Base-by-base conservation (phyloP, 2,888 invertebrate genomes). In the Noctuana brunneofusca region DNA sequence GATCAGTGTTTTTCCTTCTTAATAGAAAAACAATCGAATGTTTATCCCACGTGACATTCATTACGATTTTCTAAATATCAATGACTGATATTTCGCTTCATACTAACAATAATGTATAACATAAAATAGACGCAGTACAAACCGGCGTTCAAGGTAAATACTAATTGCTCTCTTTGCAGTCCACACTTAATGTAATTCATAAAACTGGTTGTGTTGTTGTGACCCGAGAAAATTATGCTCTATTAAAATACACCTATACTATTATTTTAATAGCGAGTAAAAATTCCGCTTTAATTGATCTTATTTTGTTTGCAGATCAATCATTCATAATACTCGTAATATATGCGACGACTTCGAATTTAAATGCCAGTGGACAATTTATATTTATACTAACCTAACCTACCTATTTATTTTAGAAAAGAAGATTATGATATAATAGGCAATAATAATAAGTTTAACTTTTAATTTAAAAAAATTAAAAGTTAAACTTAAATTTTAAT, bases 151-250 rank as follows among this genome's bases (percentile, higher is more conserved):
- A 88, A 88, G 88, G 87, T 71, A 77, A 86, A 71, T 73, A 70
- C 76, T 87, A 86, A 87, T 88, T 86, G 82, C 78, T 78, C 74
- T 78, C 72, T 71, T 78, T 77, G 70, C 73, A 73, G 72, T 66
- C 69, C 66, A 66, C 70, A 70, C 64, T 74, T 78, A 81, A 76
- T 80, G 70, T 72, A 70, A 78, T 79, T 77, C 78, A 72, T 73
- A 75, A 75, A 84, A 84, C 87, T 71, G 71, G 87, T 88, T 86
- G 76, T 64, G 76, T 64, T 65, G 48, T 72, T 65, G 67, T 69
- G 63, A 67, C 64, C 62, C 56, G 49, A 66, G 68, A 68, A 68
- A 70, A 72, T 49, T 64, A 58, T 54, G 65, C 57, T 55, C 54
- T 59, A 58, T 41, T 62, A 54, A 48, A 18, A 62, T 54, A 49